Base-by-base conservation (phyloP, 2,888 invertebrate species). In the Griposia aprilina region DNA sequence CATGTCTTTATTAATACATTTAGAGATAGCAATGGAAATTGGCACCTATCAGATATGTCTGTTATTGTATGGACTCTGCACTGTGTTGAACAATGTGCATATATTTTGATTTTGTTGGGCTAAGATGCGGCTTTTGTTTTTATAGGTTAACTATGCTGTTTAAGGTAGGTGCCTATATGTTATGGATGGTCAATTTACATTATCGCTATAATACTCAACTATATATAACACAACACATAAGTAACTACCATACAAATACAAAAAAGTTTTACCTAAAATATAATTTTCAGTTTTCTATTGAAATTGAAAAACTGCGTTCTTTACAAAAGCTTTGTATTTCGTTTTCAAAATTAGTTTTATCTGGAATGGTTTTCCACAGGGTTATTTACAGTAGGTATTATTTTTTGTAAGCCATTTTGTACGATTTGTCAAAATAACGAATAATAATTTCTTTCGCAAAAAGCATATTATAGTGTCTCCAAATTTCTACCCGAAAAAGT, bases 131-230 rank as follows among this genome's bases (percentile, higher is more conserved):
- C 57, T 73, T 13, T 41, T 57, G 41, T 55, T 62, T 72, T 57
- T 69, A 84, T 73, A 78, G 80, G 78, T 78, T 73, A 81, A 81
- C 26, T 59, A 81, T 62, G 74, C 57, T n/a, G 66, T 62, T 15
- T 60, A n/a, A 48, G 26, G 13, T 78, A 6, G 79, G n/a, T 67
- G 13, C 36, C 5, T n/a, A 55, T n/a, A 17, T 59, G 10, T 62
- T 52, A 55, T 17, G 23, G 36, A 26, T 23, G 79, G 79, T 67
- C 15, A 57, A 36, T 55, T 78, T 30, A 50, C 30, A 7, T 41
- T 2, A 41, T 5, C 41, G 5, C 41, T 41, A 41, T 41, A 41
- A 41, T 41, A 41, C 41, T 41, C n/a, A n/a, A n/a, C n/a, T n/a
- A n/a, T n/a, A n/a, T n/a, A n/a, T n/a, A 41, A 45, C 45, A 45